Conservation (phyloP, 2,797 vertebrate species). For the Scomberomorus guttatus region DNA sequence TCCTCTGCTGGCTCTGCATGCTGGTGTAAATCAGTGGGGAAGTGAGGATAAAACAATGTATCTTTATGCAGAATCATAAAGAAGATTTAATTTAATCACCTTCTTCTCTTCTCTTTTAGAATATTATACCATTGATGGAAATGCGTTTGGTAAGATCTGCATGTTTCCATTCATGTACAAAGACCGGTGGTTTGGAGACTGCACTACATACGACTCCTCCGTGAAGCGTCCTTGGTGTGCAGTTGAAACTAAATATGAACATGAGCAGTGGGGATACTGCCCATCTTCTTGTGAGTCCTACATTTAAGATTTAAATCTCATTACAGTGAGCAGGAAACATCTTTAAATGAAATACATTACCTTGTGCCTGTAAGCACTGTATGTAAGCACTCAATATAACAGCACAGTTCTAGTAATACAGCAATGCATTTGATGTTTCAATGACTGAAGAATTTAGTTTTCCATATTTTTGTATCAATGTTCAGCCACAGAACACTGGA, state of each 20-base stretch:
- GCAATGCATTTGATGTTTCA: background rate
- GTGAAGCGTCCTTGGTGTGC: constrained; percentile 89
- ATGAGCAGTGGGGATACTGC: constrained; percentile 90
- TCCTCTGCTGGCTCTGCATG: background rate
- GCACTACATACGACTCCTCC: constrained; percentile 84
- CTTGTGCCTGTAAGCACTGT: background rate
- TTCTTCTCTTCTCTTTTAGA: constrained; percentile 79
- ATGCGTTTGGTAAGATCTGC: constrained; percentile 90
- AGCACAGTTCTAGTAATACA: background rate
- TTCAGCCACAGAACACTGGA: constrained; percentile 87
- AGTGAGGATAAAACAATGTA: background rate
- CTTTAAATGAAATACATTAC: background rate
- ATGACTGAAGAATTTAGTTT: background rate
- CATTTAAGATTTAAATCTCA: background rate
- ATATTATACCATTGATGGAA: constrained; percentile 90
- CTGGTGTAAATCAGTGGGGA: background rate
- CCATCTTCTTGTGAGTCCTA: constrained; percentile 88
- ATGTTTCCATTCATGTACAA: constrained; percentile 93
- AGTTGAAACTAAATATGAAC: constrained; percentile 85
- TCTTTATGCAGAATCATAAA: background rate
- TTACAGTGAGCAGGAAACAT: background rate
- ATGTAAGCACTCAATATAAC: background rate
- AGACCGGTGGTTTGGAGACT: constrained; percentile 90
- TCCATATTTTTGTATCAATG: constrained; percentile 25
- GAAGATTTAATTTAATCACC: background rate